These are phyloP conservation scores for Tenthredo mesomela DNA, from an alignment of 2,888 invertebrate species.

Conservation along the genomic window DNA sequence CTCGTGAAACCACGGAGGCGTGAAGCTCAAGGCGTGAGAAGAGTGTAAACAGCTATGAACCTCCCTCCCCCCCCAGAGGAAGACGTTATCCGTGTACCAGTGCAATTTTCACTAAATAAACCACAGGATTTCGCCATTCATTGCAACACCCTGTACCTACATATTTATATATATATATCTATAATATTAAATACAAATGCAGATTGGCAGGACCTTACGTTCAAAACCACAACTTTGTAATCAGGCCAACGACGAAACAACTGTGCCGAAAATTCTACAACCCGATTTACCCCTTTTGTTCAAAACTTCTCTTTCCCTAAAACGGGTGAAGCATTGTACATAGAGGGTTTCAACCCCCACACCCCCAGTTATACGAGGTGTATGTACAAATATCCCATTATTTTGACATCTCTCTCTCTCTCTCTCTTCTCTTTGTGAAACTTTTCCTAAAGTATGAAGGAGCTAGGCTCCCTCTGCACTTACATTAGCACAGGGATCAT, in stretches of 20 bases:
- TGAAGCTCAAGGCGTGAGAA: slow-evolving; percentile 8
- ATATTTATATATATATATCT: neutral
- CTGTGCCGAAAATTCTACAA: neutral
- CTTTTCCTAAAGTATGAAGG: neutral
- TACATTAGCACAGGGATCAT: too few species aligned
- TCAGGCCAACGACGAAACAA: neutral
- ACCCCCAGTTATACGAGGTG: slow-evolving; percentile 2
- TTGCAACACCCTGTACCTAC: neutral
- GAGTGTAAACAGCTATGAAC: slow-evolving; percentile 10
- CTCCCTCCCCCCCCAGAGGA: neutral
- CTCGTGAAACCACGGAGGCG: neutral
- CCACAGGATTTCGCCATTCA: neutral
- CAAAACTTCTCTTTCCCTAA: neutral
- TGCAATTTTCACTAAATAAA: neutral
- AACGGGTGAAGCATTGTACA: neutral
- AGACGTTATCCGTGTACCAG: neutral
- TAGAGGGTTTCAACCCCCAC: neutral
- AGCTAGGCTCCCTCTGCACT: neutral
- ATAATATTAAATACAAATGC: neutral
- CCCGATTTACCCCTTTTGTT: neutral
- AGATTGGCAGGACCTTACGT: neutral
- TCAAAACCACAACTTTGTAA: neutral
- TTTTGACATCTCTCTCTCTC: slow-evolving; percentile 39
- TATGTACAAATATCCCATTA: slow-evolving; percentile 43
- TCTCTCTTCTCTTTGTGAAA: neutral